Evolutionary conservation across 2,888 invertebrate genomes (phyloP), one percentile per base, ranked within the genome.

Genomic region (Cylloceria caligata): DNA sequence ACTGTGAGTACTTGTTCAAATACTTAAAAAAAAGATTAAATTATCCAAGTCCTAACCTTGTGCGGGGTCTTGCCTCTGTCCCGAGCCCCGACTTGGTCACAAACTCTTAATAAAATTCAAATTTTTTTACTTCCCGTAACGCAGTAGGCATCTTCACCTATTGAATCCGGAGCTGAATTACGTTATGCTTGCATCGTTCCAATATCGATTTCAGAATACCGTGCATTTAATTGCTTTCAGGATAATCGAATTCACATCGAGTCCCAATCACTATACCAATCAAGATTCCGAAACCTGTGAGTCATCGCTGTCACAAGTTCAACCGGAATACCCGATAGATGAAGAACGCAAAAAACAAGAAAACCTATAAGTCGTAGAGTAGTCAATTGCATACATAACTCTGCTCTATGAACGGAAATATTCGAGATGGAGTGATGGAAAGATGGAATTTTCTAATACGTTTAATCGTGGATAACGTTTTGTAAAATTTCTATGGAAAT

Each of bases 1-100:
- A 69, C 88, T 95, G 97, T 97, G 93, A 95, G 96, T 95, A 13
- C 11, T 13, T 9, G 13, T 64, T 42, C 16, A 42, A n/a, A 16
- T 45, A 4, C 16, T 4, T 45, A 16, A n/a, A 16, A 45, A 6
- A 16, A 24, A 19, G 42, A 0, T 3, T 27, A 13, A 30, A 55
- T 16, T 45, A 45, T 45, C 5, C 39, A 13, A 13, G 11, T 39
- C 1, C 39, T 39, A 3, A 39, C 3, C 3, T 39, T 39, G 3
- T 39, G 9, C 39, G n/a, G n/a, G n/a, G n/a, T n/a, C n/a, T n/a
- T n/a, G n/a, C n/a, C n/a, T n/a, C n/a, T n/a, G n/a, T n/a, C n/a
- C n/a, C n/a, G n/a, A n/a, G n/a, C n/a, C 30, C 5, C 5, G 30
- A 30, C 30, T 5, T 30, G 3, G 30, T 30, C 5, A 5, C 30